Evolutionary conservation across 2,888 invertebrate genomes (phyloP).

Genomic region (Cinara cedri): DNA sequence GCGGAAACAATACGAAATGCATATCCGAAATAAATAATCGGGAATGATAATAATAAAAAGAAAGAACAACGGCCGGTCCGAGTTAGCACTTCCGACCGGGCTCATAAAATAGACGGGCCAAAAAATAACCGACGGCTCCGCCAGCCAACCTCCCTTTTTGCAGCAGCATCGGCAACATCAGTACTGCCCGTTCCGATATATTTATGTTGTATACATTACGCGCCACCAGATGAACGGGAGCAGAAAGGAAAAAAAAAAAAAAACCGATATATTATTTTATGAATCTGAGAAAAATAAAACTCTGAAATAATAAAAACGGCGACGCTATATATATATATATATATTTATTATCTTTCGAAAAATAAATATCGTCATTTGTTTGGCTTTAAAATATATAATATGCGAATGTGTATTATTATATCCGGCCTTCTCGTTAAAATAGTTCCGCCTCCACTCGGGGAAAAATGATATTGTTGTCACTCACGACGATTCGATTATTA

Average conservation of each 20-base stretch:
- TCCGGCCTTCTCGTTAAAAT: conserved; percentile 22
- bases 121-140: conserved; percentile 24
- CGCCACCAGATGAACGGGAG: conserved; percentile 27
- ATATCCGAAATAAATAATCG: conserved; percentile 54
- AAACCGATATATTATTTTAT: neutral
- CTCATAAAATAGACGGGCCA: conserved; percentile 48
- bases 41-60: conserved; percentile 40
- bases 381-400: conserved; percentile 32
- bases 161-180: too few species aligned
- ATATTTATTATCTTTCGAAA: conserved; percentile 33
- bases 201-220: neutral
- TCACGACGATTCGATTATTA: neutral
- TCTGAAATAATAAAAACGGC: conserved; percentile 41
- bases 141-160: conserved; percentile 13
- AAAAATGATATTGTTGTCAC: conserved; percentile 14
- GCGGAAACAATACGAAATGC: conserved; percentile 52
- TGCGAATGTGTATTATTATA: conserved; percentile 35
- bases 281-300: neutral
- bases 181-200: neutral
- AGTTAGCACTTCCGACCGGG: conserved; percentile 54
- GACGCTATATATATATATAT: too few species aligned
- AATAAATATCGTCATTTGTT: conserved; percentile 46
- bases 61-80: conserved; percentile 52
- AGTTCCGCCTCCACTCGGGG: neutral
- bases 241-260: neutral